These are phyloP conservation scores for Tricholauxania praeusta DNA, from an alignment of 2,888 invertebrate species.

Conservation along the genomic window DNA sequence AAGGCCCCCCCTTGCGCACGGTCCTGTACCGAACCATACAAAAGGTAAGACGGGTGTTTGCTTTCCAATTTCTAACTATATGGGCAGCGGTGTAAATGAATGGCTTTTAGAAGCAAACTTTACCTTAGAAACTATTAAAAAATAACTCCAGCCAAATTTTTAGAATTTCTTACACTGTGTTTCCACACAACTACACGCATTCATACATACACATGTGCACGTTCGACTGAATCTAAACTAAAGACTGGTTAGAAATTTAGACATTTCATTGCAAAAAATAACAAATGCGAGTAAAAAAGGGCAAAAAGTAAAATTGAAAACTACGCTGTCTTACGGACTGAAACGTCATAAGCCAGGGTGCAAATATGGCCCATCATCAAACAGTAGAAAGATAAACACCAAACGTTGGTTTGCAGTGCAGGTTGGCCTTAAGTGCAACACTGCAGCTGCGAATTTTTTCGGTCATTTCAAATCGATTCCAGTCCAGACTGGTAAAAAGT, in stretches of 20 bases:
- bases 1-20: too few species aligned
- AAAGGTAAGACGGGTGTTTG: too few species aligned
- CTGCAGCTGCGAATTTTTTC: background rate
- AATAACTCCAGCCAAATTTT: too few species aligned
- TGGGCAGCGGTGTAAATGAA: too few species aligned
- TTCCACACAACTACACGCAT: too few species aligned
- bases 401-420: background rate
- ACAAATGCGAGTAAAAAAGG: background rate
- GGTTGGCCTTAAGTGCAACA: slow-evolving; percentile 13
- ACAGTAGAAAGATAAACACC: background rate
- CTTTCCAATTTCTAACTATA: too few species aligned
- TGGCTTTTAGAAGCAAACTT: too few species aligned
- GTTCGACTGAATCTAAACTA: too few species aligned
- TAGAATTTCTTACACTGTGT: too few species aligned
- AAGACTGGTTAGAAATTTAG: slow-evolving; percentile 19
- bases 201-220: too few species aligned
- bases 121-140: too few species aligned
- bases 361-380: background rate
- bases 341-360: slow-evolving; percentile 21
- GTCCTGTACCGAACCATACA: too few species aligned
- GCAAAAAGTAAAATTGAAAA: slow-evolving; percentile 1
- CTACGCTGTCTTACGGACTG: background rate
- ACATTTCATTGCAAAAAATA: slow-evolving; percentile 20
- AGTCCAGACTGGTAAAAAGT: background rate
- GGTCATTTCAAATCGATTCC: background rate